phyloP scores from a whole-genome alignment of 2,888 invertebrate genomes.

The Andrena bicolor region DNA sequence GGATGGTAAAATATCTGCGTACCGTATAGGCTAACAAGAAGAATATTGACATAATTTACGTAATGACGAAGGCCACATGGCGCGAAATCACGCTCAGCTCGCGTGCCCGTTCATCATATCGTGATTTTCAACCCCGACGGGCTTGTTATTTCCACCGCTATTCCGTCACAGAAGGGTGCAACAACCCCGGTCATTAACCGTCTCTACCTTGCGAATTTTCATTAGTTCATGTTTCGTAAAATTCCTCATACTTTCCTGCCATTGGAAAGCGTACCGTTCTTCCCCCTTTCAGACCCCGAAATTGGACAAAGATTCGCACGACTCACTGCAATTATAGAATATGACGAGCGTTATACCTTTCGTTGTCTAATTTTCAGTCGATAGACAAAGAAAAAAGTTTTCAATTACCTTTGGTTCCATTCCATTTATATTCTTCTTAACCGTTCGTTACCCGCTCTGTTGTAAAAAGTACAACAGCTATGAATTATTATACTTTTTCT shows the following conservation, averaged over 20 bases:
- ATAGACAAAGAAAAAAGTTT: no score
- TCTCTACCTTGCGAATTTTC: constrained; percentile 34
- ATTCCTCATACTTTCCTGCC: constrained; percentile 1
- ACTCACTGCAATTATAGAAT: background rate
- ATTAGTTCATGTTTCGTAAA: constrained; percentile 23
- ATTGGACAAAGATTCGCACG: background rate
- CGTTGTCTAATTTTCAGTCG: no score
- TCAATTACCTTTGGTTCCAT: no score
- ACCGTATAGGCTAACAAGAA: constrained; percentile 32
- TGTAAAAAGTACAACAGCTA: no score
- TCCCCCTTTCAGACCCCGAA: background rate
- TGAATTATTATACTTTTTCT: no score
- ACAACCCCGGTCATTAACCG: constrained; percentile 33
- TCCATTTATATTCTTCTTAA: no score
- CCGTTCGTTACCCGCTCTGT: no score
- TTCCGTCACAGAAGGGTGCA: constrained; percentile 24
- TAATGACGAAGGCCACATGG: constrained; percentile 22
- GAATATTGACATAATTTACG: constrained; percentile 43
- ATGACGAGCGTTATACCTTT: no score
- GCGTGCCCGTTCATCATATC: constrained; percentile 45
- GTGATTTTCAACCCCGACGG: constrained; percentile 31
- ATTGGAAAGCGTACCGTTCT: constrained; percentile 12
- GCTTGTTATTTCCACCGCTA: constrained; percentile 30
- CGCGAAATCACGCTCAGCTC: constrained; percentile 42
- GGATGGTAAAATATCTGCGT: background rate